Base-by-base conservation (phyloP, 2,888 invertebrate genomes). In the Sisyra nigra region DNA sequence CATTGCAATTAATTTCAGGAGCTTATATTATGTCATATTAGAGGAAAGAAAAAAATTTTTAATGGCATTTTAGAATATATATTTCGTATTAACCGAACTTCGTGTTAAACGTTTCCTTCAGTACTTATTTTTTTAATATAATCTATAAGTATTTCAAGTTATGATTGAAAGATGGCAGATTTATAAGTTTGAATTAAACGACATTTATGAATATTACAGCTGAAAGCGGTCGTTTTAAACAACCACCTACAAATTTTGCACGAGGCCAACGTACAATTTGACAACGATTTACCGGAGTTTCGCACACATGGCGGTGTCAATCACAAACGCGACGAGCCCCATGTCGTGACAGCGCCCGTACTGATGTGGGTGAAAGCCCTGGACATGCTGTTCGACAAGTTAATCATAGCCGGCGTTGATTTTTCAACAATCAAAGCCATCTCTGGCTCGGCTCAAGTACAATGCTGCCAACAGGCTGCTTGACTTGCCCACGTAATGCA, bases 341-440 rank as follows among this genome's bases (percentile, higher is more conserved):
- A 65, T 47, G 59, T 68, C 5, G 82, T 82, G 49, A 80, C 80
- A 36, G 84, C 83, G 1, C 93, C 93, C 1, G 80, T 89, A 0
- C 66, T 86, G 18, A 84, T 97, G 79, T 97, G 94, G 94, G 80
- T 97, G 6, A 92, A 93, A 65, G 92, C 94, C 0, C 59, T 96
- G 36, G 96, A 97, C 57, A 77, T 93, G 67, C 73, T 92, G 2
- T 68, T 97, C 65, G 87, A 89, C 58, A 75, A 81, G 47, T 68
- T 96, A 29, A 74, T 84, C 29, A 74, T 84, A 2, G 76, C 76
- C 41, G 87, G 86, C 7, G 84, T 86, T 1, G 85, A 89, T 59
- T 85, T 94, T 55, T 74, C 77, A 14, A 75, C 73, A 48, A 78
- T 97, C n/a, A 72, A 69, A 1, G 85, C 86, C 1, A 65, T 97